Percentiles rank a stretch among this genome's conserved stretches.
Evolutionary conservation across 1,140 invertebrate genomes (phyloP).

Genomic region (Leptonema lineaticorne): DNA sequence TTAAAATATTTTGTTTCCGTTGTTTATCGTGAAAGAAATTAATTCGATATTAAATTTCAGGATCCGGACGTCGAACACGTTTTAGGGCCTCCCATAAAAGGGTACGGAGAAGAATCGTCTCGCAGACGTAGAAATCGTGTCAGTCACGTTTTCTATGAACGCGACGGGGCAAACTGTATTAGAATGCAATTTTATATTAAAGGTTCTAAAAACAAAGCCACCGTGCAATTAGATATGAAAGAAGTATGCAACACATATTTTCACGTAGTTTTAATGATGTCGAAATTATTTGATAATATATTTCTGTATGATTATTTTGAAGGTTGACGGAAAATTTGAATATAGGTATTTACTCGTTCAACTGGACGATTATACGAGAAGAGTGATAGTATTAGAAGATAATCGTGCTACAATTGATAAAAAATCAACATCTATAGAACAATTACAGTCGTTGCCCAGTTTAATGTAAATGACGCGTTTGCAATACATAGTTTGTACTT

Average conservation of each 20-base stretch:
- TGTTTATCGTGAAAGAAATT: constrained; percentile 1
- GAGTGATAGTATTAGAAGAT: constrained; percentile 74
- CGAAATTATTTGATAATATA: constrained; percentile 1
- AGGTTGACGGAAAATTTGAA: constrained; percentile 76
- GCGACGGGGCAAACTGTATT: constrained; percentile 75
- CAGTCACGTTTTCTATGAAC: constrained; percentile 72
- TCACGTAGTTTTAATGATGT: background rate
- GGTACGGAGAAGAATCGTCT: constrained; percentile 80
- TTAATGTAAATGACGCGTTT: constrained; percentile 37
- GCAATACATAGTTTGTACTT: no score
- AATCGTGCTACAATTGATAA: constrained; percentile 59
- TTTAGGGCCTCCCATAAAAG: constrained; percentile 84
- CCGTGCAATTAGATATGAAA: constrained; percentile 82
- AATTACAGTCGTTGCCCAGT: constrained; percentile 32
- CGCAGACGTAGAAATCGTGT: constrained; percentile 71
- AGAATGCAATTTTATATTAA: constrained; percentile 89
- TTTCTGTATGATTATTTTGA: constrained; percentile 52
- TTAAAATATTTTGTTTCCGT: background rate
- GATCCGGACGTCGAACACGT: constrained; percentile 71
- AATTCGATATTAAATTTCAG: constrained; percentile 42
- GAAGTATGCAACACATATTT: constrained; percentile 63
- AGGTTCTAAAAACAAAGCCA: constrained; percentile 75
- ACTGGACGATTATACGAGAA: constrained; percentile 72
- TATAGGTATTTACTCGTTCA: constrained; percentile 84
- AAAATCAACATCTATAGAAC: constrained; percentile 19